Conservation (phyloP, 2,113 vertebrate species). For the Mionectes macconnelli region DNA sequence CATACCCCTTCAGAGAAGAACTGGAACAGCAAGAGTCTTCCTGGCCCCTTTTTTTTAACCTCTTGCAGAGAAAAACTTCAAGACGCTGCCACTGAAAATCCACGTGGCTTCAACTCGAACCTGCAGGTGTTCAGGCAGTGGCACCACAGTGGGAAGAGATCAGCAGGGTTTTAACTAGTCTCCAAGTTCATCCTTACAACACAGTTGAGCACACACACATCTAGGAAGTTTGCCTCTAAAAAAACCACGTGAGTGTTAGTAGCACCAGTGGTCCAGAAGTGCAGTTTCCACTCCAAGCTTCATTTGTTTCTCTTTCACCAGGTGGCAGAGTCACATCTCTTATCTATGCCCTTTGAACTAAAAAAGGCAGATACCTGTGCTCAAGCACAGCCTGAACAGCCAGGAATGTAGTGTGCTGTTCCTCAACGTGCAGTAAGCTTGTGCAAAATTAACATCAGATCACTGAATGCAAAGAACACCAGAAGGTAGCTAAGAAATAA, state of each 20-base stretch:
- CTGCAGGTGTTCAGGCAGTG: neutral
- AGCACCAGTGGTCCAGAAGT: neutral
- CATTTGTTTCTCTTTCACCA: neutral
- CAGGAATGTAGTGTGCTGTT: neutral
- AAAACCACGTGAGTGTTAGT: rapidly evolving
- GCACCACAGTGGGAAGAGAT: neutral
- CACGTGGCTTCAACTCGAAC: neutral
- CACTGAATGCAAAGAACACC: neutral
- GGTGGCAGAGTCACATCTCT: neutral
- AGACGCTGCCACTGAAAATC: neutral
- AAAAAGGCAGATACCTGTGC: neutral
- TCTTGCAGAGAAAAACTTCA: neutral
- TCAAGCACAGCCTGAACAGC: neutral
- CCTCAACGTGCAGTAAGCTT: neutral
- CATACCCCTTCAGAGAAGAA: neutral
- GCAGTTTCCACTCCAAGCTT: neutral
- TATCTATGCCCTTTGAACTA: neutral
- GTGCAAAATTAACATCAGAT: neutral
- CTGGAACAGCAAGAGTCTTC: neutral
- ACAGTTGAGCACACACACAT: neutral
- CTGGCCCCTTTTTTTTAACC: neutral
- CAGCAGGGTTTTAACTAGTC: neutral
- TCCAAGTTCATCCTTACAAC: neutral
- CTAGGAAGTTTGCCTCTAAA: neutral
- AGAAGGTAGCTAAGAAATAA: neutral